These are phyloP conservation scores for Taurulus bubalis DNA, from an alignment of 2,113 vertebrate species.

Conservation along the genomic window DNA sequence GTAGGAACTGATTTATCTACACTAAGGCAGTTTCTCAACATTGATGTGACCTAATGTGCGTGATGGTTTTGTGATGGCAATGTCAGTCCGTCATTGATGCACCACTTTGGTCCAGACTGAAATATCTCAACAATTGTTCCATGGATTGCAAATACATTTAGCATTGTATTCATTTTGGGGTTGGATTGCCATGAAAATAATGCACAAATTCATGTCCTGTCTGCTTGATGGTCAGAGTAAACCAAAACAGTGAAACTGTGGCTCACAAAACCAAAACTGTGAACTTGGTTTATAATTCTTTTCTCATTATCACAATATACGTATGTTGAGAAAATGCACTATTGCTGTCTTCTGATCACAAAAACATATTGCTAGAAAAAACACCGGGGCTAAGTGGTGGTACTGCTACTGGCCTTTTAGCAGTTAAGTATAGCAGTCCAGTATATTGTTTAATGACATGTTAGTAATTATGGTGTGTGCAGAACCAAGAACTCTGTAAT, in stretches of 20 bases:
- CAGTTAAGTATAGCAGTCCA: not conserved
- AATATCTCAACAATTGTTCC: not conserved
- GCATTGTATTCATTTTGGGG: not conserved
- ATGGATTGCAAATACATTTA: not conserved
- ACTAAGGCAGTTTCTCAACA: not conserved
- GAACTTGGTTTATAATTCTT: not conserved
- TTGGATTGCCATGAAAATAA: not conserved
- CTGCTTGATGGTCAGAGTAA: not conserved
- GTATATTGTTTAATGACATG: not conserved
- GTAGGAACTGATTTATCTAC: no score
- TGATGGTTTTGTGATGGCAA: not conserved
- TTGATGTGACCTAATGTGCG: not conserved
- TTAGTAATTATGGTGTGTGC: not conserved
- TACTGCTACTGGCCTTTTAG: not conserved
- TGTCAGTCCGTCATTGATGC: no score
- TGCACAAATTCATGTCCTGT: not conserved
- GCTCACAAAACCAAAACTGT: not conserved
- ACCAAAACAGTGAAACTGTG: not conserved
- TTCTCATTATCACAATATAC: not conserved
- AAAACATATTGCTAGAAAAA: not conserved
- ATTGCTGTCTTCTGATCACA: not conserved
- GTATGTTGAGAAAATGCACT: not conserved
- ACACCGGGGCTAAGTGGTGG: not conserved
- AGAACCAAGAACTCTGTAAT: rapidly evolving
- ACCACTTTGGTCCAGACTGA: not conserved